Percentiles rank a stretch among this genome's conserved stretches.
Evolutionary conservation across 2,797 vertebrate genomes (phyloP).

Genomic region (Chromobotia macracanthus): DNA sequence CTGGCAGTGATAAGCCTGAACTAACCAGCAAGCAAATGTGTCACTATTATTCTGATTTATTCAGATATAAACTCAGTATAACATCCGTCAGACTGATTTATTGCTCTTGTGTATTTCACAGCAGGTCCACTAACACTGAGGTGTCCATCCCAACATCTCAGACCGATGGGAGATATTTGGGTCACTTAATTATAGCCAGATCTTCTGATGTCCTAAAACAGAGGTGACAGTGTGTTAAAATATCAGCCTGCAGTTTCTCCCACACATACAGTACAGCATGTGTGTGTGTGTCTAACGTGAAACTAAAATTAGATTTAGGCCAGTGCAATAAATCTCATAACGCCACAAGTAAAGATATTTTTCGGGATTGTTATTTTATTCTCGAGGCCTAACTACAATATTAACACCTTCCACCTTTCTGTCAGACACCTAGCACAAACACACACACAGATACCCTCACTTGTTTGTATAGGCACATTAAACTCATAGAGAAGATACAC

Average conservation of each 20-base stretch:
- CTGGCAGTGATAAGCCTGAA: constrained; percentile 26
- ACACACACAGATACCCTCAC: constrained; percentile 57
- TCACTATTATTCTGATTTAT: constrained; percentile 53
- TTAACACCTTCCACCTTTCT: constrained; percentile 44
- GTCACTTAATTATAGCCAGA: constrained; percentile 64
- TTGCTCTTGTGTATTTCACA: constrained; percentile 49
- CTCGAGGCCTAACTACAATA: constrained; percentile 55
- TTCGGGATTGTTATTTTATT: constrained; percentile 65
- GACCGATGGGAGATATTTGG: constrained; percentile 58
- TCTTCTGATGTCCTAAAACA: constrained; percentile 68
- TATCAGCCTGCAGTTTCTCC: constrained; percentile 53
- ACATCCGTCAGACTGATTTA: constrained; percentile 57
- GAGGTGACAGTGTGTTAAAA: constrained; percentile 72
- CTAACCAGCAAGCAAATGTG: constrained; percentile 30
- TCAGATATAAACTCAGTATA: constrained; percentile 48
- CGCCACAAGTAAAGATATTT: constrained; percentile 71
- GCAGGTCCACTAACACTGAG: constrained; percentile 47
- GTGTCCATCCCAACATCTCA: constrained; percentile 48
- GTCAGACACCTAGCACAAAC: constrained; percentile 25
- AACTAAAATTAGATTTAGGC: constrained; percentile 66
- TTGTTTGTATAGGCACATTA: constrained; percentile 55
- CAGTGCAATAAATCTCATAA: constrained; percentile 65
- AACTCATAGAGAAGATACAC: constrained; percentile 47
- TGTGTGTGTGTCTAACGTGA: constrained; percentile 36
- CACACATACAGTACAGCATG: constrained; percentile 45